Evolutionary conservation across 2,888 invertebrate species (phyloP).

Genomic region (Zeuzera pyrina): DNA sequence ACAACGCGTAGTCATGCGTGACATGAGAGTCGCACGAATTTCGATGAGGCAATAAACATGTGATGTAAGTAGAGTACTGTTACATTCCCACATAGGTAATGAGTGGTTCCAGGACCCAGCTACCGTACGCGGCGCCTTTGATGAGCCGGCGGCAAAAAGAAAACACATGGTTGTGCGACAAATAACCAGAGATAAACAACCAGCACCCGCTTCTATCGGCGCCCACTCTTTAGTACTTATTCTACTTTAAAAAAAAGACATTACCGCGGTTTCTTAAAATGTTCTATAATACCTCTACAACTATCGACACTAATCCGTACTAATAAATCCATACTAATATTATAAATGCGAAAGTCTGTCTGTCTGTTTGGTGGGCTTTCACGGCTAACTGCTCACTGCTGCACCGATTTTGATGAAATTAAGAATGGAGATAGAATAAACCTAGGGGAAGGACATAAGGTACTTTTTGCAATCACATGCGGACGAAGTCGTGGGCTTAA

Average conservation of each 20-base stretch:
- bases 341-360: too few species aligned
- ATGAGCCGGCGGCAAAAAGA: conserved; percentile 40
- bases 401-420: too few species aligned
- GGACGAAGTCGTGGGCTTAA: too few species aligned
- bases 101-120: conserved; percentile 40
- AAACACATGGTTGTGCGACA: conserved; percentile 66
- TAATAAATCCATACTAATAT: too few species aligned
- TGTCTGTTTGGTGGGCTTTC: too few species aligned
- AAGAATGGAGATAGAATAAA: too few species aligned
- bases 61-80: conserved; percentile 35
- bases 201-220: conserved; percentile 36
- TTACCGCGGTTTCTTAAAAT: conserved; percentile 29
- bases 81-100: conserved; percentile 27
- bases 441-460: too few species aligned
- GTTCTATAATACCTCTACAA: too few species aligned
- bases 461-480: too few species aligned
- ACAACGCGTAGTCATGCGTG: conserved; percentile 15
- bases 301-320: too few species aligned
- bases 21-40: conserved; percentile 24
- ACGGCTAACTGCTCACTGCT: too few species aligned
- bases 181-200: conserved; percentile 66
- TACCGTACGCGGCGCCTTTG: conserved; percentile 59
- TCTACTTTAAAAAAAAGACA: conserved; percentile 39
- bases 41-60: conserved; percentile 47
- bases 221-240: conserved; percentile 51